These are phyloP conservation scores for Plutella xylostella DNA, from an alignment of 2,888 invertebrate species.

Conservation along the genomic window DNA sequence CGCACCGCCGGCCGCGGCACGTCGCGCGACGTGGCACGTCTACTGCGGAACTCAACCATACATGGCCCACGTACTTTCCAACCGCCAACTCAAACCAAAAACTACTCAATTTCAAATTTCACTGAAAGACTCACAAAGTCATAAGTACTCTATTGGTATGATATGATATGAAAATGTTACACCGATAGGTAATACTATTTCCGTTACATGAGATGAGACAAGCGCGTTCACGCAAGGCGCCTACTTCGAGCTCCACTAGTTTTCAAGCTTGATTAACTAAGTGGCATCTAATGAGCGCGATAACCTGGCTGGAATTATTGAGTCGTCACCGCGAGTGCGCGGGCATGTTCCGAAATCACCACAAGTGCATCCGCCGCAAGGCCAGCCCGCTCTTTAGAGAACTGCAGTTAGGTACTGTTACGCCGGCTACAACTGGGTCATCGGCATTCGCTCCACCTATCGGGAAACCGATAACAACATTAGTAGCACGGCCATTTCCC, in stretches of 20 bases:
- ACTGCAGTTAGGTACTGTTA: constrained; percentile 20
- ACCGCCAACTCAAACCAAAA: constrained; percentile 25
- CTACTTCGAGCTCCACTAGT: background rate
- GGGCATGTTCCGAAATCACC: background rate
- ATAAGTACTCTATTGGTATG: background rate
- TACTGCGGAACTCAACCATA: constrained; percentile 23
- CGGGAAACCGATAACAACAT: constrained; percentile 20
- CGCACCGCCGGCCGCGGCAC: background rate
- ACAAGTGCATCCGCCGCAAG: constrained; percentile 19
- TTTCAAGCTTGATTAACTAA: constrained; percentile 8
- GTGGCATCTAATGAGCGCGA: constrained; percentile 13
- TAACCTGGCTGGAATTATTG: constrained; percentile 10
- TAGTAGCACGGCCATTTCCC: constrained; percentile 8
- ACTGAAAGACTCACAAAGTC: background rate
- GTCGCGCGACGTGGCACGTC: constrained; percentile 42
- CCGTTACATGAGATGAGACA: constrained; percentile 3
- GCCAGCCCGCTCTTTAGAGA: constrained; percentile 20
- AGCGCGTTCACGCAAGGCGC: constrained; percentile 1
- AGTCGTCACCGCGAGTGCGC: background rate
- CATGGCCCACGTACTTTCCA: constrained; percentile 48
- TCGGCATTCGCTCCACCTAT: constrained; percentile 16
- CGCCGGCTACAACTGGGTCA: constrained; percentile 18
- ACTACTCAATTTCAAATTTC: background rate
- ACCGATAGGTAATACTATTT: background rate
- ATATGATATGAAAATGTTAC: background rate